Base-by-base conservation (phyloP, 92 coral and sea anemone species). In the Heliopora coerulea region DNA sequence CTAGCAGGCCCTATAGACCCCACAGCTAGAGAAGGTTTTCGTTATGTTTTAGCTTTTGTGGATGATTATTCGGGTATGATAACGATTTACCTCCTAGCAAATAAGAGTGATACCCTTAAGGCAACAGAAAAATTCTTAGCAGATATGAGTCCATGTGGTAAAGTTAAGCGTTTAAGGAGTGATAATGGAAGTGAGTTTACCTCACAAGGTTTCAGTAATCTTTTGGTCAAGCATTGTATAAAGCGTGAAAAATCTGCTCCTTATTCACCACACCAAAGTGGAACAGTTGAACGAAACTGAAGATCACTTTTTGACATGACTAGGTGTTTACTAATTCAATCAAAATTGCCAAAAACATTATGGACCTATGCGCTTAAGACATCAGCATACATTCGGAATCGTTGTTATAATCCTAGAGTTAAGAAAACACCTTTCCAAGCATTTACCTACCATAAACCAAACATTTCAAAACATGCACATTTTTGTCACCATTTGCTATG, bases 201-300 rank as follows among this genome's bases (percentile, higher is more conserved):
- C 28, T 54, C 78, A 8, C 68, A 24, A 7, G 8, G 25, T 50
- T 78, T 78, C 48, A 12, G 54, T 54, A 21, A 19, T 23, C 28
- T 79, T 14, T 21, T 67, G 19, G 65, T 57, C 21, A 35, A 79
- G 76, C 39, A 39, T 39, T 8, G 49, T 0, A 66, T 78, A 20
- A 78, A 24, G 46, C 75, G 63, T 37, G 74, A 78, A 34, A 78
- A 46, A 0, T 63, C 60, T 61, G 62, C 81, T 58, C 61, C 75
- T 33, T 78, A 80, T 59, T 69, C 79, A 10, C 79, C 73, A 44
- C 79, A 80, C 63, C 73, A 80, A 48, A 80, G 72, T 32, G 84
- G 79, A 18, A 72, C 79, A 12, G 79, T 59, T 0, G 83, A 80
- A 41, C 68, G 84, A 66, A 72, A 66, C 10, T 80, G 84, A 72